Conservation (phyloP, 2,113 vertebrate species). For the Tonatia bakeri region DNA sequence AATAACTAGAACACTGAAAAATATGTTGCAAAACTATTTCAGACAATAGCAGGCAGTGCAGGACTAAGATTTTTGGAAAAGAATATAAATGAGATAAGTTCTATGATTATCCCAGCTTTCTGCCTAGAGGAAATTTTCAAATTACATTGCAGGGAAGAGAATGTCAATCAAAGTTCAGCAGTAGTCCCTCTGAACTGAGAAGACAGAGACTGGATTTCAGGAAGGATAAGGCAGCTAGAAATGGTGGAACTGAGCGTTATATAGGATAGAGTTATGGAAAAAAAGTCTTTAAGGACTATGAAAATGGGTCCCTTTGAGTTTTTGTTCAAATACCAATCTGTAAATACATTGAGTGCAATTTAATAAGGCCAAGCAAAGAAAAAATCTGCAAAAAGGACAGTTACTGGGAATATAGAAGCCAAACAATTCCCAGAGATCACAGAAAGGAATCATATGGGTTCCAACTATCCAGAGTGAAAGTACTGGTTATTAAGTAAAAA, state of each 20-base stretch:
- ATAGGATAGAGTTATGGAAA: not conserved
- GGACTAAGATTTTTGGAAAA: not conserved
- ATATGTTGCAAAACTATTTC: not conserved
- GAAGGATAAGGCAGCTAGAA: not conserved
- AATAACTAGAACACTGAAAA: not conserved
- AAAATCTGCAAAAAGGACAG: not conserved
- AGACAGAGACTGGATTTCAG: not conserved
- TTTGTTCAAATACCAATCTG: not conserved
- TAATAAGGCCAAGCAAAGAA: not conserved
- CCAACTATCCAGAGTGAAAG: not conserved
- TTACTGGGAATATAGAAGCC: not conserved
- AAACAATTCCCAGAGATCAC: not conserved
- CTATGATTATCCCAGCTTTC: not conserved
- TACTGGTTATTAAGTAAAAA: not conserved
- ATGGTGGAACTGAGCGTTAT: not conserved
- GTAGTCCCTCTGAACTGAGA: not conserved
- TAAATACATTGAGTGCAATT: not conserved
- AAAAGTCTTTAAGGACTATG: not conserved
- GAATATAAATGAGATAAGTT: not conserved
- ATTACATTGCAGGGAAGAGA: not conserved
- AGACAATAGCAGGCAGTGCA: not conserved
- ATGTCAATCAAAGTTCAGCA: not conserved
- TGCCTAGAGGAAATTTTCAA: not conserved
- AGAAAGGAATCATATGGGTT: not conserved
- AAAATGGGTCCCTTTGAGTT: not conserved